A percentile compares a stretch with the other conserved stretches of the same genome.
Evolutionary conservation across 2,113 vertebrate species (phyloP).

Genomic region (Mormyrus iriodes): DNA sequence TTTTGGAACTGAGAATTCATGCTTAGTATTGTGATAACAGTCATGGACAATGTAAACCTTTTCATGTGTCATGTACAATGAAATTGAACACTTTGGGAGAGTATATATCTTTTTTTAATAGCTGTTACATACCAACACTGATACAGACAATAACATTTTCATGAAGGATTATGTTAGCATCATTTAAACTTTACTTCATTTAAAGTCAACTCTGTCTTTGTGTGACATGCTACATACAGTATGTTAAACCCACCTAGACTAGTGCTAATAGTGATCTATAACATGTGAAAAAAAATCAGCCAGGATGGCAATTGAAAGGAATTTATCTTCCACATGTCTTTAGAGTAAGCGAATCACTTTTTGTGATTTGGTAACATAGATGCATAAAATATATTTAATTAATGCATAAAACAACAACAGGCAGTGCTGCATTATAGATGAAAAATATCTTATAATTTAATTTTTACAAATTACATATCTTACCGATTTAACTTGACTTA

Average conservation of each 20-base stretch:
- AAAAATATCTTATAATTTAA: conserved; percentile 4
- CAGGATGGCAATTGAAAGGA: neutral
- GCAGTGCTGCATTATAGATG: neutral
- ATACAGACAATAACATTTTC: neutral
- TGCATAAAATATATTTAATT: neutral
- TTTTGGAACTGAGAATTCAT: no score
- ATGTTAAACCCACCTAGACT: neutral
- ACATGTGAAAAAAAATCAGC: neutral
- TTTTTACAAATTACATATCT: neutral
- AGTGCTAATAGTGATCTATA: neutral
- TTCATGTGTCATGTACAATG: neutral
- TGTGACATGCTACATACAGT: neutral
- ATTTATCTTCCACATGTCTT: no score
- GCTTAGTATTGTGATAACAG: no score
- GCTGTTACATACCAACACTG: neutral
- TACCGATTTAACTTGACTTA: no score
- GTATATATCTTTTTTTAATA: neutral
- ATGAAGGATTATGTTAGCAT: neutral
- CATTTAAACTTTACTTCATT: neutral
- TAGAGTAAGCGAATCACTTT: neutral
- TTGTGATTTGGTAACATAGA: neutral
- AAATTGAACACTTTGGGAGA: neutral
- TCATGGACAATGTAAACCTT: no score
- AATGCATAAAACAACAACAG: neutral
- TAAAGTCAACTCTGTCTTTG: neutral